Evolutionary conservation across 2,797 vertebrate species (phyloP).

Genomic region (Galago senegalensis): DNA sequence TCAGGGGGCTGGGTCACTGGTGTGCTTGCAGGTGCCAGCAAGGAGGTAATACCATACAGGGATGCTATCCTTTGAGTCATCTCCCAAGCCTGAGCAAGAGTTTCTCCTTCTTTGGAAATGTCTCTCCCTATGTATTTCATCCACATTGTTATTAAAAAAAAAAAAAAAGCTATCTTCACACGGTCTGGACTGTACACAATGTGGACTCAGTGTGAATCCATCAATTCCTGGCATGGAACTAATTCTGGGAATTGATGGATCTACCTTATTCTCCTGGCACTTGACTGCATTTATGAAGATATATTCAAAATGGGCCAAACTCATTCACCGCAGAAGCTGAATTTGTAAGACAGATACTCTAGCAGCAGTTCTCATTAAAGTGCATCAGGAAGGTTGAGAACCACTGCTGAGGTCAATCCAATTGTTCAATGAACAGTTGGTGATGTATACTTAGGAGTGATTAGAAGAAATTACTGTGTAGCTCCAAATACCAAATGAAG

Average conservation of each 20-base stretch:
- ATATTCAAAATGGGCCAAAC: neutral
- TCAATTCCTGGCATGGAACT: no score
- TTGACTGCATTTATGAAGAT: neutral
- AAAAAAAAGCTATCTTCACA: neutral
- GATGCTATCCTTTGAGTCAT: neutral
- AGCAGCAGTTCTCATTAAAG: no score
- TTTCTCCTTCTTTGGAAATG: neutral
- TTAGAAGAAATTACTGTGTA: neutral
- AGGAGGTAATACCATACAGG: neutral
- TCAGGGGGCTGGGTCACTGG: neutral
- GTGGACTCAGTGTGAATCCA: neutral
- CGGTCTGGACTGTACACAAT: no score
- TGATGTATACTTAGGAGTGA: neutral
- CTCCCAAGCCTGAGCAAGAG: neutral
- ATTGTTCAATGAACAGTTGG: neutral
- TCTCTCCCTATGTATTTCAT: neutral
- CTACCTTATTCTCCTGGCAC: neutral
- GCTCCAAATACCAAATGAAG: neutral
- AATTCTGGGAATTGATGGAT: neutral
- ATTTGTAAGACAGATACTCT: neutral
- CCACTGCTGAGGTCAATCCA: neutral
- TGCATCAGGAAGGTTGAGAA: no score
- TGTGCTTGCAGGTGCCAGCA: rapidly evolving
- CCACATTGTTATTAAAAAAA: neutral
- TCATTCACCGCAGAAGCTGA: neutral